Evolutionary conservation across 2,888 invertebrate species (phyloP), one percentile per base, ranked within the genome.

Genomic region (Hedya salicella): DNA sequence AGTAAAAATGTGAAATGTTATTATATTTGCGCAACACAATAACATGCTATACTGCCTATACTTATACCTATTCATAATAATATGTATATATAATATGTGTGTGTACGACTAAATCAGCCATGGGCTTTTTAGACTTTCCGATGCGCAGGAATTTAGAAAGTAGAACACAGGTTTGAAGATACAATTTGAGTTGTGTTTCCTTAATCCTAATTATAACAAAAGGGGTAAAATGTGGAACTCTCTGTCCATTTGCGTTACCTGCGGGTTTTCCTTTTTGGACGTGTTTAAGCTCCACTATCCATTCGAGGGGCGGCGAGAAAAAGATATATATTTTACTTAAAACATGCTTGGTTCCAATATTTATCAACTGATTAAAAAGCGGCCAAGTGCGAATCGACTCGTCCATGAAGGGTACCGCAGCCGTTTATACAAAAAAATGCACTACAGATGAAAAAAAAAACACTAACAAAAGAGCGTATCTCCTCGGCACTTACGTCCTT

Each of bases 211-310:
- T 40, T 19, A 48, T 19, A 13, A 19, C 40, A 61, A 65, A 52
- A 60, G 52, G 21, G 19, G n/a, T 39, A 65, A 36, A 53, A 59
- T 57, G 13, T 14, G 44, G 50, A 54, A 25, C 52, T 25, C 4
- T 36, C 21, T n/a, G 36, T 63, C 56, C 42, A 60, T 60, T 60
- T 65, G 46, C 19, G 14, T 66, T 66, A 66, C 66, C 66, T 66
- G 66, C 14, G 60, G 60, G 48, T 66, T 54, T 66, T 66, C 66
- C 60, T 60, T 66, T 54, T 66, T 66, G 32, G 66, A 66, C 5
- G 66, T 66, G 32, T 66, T 66, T 53, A 66, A 61, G 48, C 60
- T 30, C 66, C 66, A 66, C 66, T 66, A 66, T 61, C 61, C 66
- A 66, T 61, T 61, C 25, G 30, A n/a, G 9, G 39, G 17, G 66